Percentiles rank a stretch among this genome's conserved stretches.
Evolutionary conservation across 2,113 vertebrate species (phyloP).

Genomic region (Hyla sarda): DNA sequence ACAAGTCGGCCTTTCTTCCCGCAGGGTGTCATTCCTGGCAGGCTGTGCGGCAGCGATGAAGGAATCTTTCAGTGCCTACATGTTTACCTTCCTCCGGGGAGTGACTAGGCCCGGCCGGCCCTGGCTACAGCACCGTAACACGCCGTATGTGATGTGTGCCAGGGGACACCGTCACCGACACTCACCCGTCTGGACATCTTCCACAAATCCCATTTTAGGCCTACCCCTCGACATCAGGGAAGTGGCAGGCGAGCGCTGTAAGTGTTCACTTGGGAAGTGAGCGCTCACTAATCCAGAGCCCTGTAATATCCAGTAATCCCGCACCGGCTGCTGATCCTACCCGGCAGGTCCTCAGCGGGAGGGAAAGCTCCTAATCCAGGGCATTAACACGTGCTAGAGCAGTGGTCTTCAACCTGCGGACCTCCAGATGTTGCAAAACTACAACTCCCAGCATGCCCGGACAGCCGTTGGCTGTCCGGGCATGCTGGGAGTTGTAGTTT

Average conservation of each 20-base stretch:
- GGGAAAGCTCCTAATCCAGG: neutral
- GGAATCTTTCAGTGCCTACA: slow-evolving; percentile 54
- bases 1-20: slow-evolving; percentile 48
- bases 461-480: too few relatives aligned
- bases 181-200: slow-evolving; percentile 15
- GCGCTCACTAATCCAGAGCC: neutral
- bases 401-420: too few relatives aligned
- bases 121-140: neutral
- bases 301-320: neutral
- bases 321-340: neutral
- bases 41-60: slow-evolving; percentile 39
- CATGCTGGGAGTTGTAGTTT: too few relatives aligned
- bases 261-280: slow-evolving; percentile 27
- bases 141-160: slow-evolving; percentile 12
- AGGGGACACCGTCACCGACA: slow-evolving; percentile 34
- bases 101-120: slow-evolving; percentile 43
- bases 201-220: neutral
- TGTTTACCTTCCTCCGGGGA: slow-evolving; percentile 51
- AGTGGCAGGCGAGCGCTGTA: neutral
- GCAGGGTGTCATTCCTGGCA: slow-evolving; percentile 55
- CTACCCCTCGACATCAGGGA: too few relatives aligned
- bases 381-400: too few relatives aligned
- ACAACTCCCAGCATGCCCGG: too few relatives aligned
- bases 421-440: too few relatives aligned
- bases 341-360: neutral